Evolutionary conservation across 2,113 vertebrate genomes (phyloP).

Genomic region (Anguilla rostrata): DNA sequence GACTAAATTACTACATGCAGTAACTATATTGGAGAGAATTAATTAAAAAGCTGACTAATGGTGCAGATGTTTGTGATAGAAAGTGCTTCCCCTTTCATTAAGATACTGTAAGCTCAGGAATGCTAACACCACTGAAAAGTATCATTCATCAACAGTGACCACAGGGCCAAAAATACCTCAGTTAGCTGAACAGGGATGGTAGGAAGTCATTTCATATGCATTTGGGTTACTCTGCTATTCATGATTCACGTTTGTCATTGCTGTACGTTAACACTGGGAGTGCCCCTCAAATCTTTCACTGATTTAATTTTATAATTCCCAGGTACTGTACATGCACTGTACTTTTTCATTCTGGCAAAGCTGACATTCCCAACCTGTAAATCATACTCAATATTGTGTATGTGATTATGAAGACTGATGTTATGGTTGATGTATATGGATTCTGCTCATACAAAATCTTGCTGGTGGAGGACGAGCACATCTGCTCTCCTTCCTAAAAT

Average conservation of each 20-base stretch:
- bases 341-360: neutral
- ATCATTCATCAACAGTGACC: neutral
- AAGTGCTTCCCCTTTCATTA: neutral
- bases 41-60: too few relatives aligned
- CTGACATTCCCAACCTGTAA: neutral
- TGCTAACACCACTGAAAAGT: neutral
- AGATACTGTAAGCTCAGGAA: neutral
- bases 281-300: neutral
- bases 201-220: neutral
- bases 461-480: too few relatives aligned
- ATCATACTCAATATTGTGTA: neutral
- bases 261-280: neutral
- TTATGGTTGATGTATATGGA: neutral
- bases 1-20: neutral
- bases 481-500: too few relatives aligned
- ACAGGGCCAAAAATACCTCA: neutral
- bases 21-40: neutral
- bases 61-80: neutral
- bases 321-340: too few relatives aligned
- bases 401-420: neutral
- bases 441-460: too few relatives aligned
- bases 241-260: neutral
- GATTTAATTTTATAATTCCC: neutral
- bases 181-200: neutral
- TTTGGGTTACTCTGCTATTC: neutral